Evolutionary conservation across 2,888 invertebrate genomes (phyloP).

Genomic region (Tachina lurida): DNA sequence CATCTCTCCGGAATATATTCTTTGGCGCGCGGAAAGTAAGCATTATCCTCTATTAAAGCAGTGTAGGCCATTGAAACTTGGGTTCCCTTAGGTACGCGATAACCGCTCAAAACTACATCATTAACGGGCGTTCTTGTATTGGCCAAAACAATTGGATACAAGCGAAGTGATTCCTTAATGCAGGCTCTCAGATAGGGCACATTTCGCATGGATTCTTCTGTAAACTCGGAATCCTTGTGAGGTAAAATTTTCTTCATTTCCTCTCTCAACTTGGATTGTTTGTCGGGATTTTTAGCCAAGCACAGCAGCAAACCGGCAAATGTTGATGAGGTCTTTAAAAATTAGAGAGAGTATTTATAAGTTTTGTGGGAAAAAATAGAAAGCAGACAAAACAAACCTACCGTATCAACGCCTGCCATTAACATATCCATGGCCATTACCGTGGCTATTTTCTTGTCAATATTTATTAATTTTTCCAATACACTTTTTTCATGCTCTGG

Average conservation of each 20-base stretch:
- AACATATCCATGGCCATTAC: conserved; percentile 89
- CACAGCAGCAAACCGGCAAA: conserved; percentile 74
- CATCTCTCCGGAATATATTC: conserved; percentile 73
- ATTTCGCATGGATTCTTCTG: conserved; percentile 82
- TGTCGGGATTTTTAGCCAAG: conserved; percentile 86
- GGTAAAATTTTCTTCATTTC: conserved; percentile 84
- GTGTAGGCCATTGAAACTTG: conserved; percentile 88
- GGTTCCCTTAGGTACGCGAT: conserved; percentile 86
- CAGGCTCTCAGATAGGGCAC: conserved; percentile 88
- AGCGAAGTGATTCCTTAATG: conserved; percentile 88
- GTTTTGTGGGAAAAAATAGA: conserved; percentile 48
- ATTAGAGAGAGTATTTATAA: neutral
- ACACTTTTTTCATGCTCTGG: conserved; percentile 84
- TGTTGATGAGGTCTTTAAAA: conserved; percentile 76
- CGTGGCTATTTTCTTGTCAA: conserved; percentile 86
- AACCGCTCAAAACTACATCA: conserved; percentile 86
- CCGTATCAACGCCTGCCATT: conserved; percentile 89
- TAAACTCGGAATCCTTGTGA: conserved; percentile 82
- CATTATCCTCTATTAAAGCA: conserved; percentile 72
- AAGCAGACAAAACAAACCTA: conserved; percentile 80
- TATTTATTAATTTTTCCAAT: conserved; percentile 86
- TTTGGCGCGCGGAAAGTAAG: conserved; percentile 78
- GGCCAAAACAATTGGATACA: conserved; percentile 85
- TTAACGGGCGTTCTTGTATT: conserved; percentile 84
- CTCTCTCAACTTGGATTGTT: conserved; percentile 86